Conservation (phyloP, 2,888 invertebrate genomes). For the Acronicta alni region DNA sequence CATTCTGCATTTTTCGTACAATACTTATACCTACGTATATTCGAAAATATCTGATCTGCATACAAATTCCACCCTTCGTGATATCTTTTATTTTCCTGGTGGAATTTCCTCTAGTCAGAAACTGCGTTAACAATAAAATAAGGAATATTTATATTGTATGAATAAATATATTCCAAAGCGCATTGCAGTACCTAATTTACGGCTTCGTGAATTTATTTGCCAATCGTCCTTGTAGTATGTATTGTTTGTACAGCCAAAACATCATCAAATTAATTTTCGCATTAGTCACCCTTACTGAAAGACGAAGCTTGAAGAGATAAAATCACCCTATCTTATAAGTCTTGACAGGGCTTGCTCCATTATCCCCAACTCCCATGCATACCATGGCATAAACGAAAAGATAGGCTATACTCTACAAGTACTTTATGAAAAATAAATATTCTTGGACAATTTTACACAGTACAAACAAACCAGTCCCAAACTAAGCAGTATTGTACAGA, state of each 20-base stretch:
- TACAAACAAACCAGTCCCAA: too few relatives aligned
- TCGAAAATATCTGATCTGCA: conserved; percentile 19
- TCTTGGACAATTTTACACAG: too few relatives aligned
- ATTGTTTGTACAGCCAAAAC: not conserved
- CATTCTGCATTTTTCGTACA: conserved; percentile 9
- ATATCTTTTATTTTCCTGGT: conserved; percentile 30
- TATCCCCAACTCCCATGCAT: too few relatives aligned
- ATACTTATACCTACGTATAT: not conserved
- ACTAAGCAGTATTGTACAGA: too few relatives aligned
- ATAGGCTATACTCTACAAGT: too few relatives aligned
- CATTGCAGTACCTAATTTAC: conserved; percentile 41
- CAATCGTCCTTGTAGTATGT: conserved; percentile 7
- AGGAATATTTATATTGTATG: conserved; percentile 32
- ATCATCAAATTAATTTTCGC: not conserved
- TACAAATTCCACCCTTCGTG: conserved; percentile 34
- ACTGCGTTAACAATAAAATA: conserved; percentile 42
- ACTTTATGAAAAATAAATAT: too few relatives aligned
- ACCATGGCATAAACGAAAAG: too few relatives aligned
- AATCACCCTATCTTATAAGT: too few relatives aligned
- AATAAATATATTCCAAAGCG: conserved; percentile 41
- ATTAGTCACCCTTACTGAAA: too few relatives aligned
- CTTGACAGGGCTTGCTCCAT: too few relatives aligned
- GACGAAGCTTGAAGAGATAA: too few relatives aligned
- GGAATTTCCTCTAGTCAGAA: conserved; percentile 12
- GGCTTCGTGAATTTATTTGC: conserved; percentile 31